Percentiles rank a stretch among this genome's conserved stretches.
These are phyloP conservation scores for Rhinella marina DNA, from an alignment of 2,797 vertebrate genomes.

Conservation along the genomic window DNA sequence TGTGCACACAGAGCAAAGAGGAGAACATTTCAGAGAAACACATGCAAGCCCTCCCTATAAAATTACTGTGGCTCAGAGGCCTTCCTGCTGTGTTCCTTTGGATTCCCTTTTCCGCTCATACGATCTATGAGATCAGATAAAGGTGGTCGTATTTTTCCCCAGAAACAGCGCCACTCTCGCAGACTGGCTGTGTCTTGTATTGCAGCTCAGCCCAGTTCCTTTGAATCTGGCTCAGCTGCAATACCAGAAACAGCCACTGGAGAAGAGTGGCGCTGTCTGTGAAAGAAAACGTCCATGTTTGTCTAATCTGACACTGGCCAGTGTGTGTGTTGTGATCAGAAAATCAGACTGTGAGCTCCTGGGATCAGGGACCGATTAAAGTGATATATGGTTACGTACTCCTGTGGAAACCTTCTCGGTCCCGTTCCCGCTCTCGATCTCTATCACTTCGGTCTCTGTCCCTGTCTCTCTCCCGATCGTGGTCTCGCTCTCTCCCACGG, in stretches of 20 bases:
- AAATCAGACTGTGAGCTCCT: neutral
- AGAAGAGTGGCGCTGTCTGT: neutral
- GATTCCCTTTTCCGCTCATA: too few species aligned
- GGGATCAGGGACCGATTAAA: neutral
- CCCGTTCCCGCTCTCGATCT: slow-evolving; percentile 62
- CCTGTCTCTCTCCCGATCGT: slow-evolving; percentile 60
- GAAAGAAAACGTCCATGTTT: neutral
- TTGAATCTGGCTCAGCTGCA: neutral
- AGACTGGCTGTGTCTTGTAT: neutral
- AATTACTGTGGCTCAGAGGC: too few species aligned
- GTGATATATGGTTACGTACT: slow-evolving; percentile 51
- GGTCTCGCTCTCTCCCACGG: slow-evolving; percentile 59
- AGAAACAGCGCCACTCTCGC: neutral
- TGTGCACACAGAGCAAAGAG: slow-evolving; percentile 73
- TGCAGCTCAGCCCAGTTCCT: neutral
- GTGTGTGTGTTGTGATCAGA: too few species aligned
- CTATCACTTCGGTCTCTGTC: slow-evolving; percentile 52
- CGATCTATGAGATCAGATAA: neutral
- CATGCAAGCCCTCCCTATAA: neutral
- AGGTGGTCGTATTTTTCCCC: neutral
- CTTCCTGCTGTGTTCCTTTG: too few species aligned
- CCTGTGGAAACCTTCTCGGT: slow-evolving; percentile 63
- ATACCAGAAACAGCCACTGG: neutral
- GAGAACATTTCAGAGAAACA: neutral
- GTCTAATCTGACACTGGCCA: neutral